These are phyloP conservation scores for Anolis carolinensis DNA, from an alignment of 2,113 vertebrate species.

Conservation along the genomic window DNA sequence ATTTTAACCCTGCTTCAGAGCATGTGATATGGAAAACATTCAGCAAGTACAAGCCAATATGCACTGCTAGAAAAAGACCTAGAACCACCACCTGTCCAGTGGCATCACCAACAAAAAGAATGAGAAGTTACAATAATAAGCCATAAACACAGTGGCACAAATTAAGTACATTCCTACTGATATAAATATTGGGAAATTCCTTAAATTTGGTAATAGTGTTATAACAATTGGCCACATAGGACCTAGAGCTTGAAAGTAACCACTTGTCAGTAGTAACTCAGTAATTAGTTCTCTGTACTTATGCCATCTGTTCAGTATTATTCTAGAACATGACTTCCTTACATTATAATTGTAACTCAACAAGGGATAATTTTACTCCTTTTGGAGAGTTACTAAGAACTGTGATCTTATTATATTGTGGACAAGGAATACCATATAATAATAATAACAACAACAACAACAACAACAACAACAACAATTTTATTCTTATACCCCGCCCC, in stretches of 20 bases:
- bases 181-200: background rate
- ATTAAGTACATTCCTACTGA: background rate
- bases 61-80: background rate
- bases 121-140: background rate
- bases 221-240: background rate
- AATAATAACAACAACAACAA: no score
- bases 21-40: background rate
- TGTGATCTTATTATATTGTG: no score
- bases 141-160: background rate
- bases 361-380: no score
- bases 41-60: rapidly evolving
- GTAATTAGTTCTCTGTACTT: no score
- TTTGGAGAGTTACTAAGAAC: no score
- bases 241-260: background rate
- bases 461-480: no score
- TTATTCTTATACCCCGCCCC: no score
- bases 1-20: background rate
- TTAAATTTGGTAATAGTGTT: background rate
- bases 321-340: no score
- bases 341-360: no score
- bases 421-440: no score
- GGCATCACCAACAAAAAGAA: rapidly evolving
- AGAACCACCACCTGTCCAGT: background rate
- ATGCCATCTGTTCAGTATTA: no score
- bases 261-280: no score